A percentile compares a stretch with the other conserved stretches of the same genome.
Conservation (phyloP, 2,888 invertebrate genomes). For the Phyllotreta cruciferae region DNA sequence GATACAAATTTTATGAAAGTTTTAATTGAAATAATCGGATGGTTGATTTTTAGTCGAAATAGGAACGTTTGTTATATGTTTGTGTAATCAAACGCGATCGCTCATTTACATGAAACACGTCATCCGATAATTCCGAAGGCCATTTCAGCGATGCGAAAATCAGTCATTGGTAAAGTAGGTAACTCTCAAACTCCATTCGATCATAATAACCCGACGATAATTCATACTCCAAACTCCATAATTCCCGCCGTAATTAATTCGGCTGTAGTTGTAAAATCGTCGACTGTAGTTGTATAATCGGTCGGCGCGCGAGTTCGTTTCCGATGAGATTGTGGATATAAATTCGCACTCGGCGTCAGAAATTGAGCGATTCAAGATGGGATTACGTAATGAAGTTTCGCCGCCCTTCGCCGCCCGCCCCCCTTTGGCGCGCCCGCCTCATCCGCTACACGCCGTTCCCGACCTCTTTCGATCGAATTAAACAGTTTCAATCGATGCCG, state of each 20-base stretch:
- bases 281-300: slow-evolving; percentile 29
- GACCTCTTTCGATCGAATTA: too few relatives aligned
- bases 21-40: too few relatives aligned
- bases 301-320: slow-evolving; percentile 22
- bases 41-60: too few relatives aligned
- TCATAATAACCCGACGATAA: slow-evolving; percentile 23
- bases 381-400: slow-evolving; percentile 18
- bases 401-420: neutral
- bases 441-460: too few relatives aligned
- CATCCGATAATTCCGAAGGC: too few relatives aligned
- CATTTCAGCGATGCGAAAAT: neutral
- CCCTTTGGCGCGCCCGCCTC: neutral
- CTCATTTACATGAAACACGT: too few relatives aligned
- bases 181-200: slow-evolving; percentile 8
- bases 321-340: slow-evolving; percentile 29
- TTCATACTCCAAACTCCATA: slow-evolving; percentile 27
- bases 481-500: too few relatives aligned
- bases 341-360: slow-evolving; percentile 27
- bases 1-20: too few relatives aligned
- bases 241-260: slow-evolving; percentile 26
- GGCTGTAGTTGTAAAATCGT: slow-evolving; percentile 26
- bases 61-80: too few relatives aligned
- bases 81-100: too few relatives aligned
- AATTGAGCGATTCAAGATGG: slow-evolving; percentile 29
- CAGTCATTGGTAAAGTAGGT: slow-evolving; percentile 14